These are phyloP conservation scores for Mastacembelus armatus DNA, from an alignment of 2,797 vertebrate genomes.

Conservation along the genomic window DNA sequence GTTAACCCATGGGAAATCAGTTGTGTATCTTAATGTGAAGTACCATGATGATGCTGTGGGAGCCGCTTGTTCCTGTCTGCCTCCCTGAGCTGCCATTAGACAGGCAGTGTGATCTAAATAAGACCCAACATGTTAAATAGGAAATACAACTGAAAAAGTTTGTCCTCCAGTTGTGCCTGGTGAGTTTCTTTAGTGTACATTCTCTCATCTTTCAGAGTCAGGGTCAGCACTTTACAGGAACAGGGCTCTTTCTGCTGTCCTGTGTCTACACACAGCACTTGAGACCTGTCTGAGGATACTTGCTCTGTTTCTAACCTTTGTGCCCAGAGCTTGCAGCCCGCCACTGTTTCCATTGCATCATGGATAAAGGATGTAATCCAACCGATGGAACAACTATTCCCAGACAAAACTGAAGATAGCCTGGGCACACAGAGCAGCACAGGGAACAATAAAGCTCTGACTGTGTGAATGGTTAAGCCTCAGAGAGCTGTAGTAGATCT, in stretches of 20 bases:
- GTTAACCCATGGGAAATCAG: conserved; percentile 35
- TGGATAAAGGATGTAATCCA: conserved; percentile 79
- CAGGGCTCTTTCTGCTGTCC: background rate
- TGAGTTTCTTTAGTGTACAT: background rate
- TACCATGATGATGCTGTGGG: conserved; percentile 3
- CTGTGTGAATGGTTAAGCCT: conserved; percentile 49
- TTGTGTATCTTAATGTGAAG: conserved; percentile 4
- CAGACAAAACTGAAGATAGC: conserved; percentile 71
- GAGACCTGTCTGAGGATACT: conserved; percentile 37
- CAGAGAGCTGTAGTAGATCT: conserved; percentile 20
- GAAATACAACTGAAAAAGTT: background rate
- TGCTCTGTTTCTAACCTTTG: conserved; percentile 46
- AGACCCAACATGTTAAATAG: background rate
- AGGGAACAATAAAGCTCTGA: conserved; percentile 41
- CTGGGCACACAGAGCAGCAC: conserved; percentile 22
- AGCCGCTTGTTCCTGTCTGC: conserved; percentile 5
- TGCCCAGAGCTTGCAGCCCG: conserved; percentile 35
- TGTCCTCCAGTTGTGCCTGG: background rate
- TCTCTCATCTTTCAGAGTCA: conserved; percentile 9
- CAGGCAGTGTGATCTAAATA: background rate
- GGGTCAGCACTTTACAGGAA: background rate
- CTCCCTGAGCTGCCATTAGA: background rate
- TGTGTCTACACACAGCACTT: background rate
- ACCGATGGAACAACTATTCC: conserved; percentile 76
- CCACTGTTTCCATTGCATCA: conserved; percentile 72